Percentiles rank a stretch among this genome's conserved stretches.
Evolutionary conservation across 2,888 invertebrate genomes (phyloP).

Genomic region (Mesochorus sp.): DNA sequence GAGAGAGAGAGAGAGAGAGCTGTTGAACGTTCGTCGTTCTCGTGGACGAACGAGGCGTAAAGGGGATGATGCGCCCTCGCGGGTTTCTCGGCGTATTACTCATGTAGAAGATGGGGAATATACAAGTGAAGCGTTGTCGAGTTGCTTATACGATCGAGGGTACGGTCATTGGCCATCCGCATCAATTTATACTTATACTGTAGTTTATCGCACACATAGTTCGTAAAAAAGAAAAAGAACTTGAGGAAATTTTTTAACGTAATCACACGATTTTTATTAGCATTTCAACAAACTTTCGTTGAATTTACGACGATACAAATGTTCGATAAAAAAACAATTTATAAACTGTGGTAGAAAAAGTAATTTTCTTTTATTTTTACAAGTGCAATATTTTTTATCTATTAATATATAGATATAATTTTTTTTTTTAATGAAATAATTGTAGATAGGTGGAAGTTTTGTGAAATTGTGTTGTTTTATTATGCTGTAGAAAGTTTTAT

Average conservation of each 20-base stretch:
- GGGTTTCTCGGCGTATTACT: constrained; percentile 34
- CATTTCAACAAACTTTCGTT: background rate
- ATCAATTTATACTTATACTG: background rate
- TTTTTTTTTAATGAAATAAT: background rate
- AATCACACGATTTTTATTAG: too few relatives aligned
- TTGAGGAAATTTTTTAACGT: background rate
- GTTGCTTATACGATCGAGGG: background rate
- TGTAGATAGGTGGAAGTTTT: background rate
- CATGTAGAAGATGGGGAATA: constrained; percentile 32
- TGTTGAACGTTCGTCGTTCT: constrained; percentile 40
- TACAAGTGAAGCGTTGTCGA: constrained; percentile 29
- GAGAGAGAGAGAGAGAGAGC: background rate
- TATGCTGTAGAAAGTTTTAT: too few relatives aligned
- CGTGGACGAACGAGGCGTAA: constrained; percentile 54
- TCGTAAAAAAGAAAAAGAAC: background rate
- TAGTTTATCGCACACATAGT: background rate
- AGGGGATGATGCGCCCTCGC: constrained; percentile 47
- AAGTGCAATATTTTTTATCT: background rate
- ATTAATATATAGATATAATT: background rate
- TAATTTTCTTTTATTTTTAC: background rate
- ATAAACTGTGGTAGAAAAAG: too few relatives aligned
- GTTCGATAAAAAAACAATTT: too few relatives aligned
- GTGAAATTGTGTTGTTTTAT: too few relatives aligned
- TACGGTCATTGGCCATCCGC: background rate
- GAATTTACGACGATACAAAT: background rate